Evolutionary conservation across 2,113 vertebrate species (phyloP).

Genomic region (Casuarius casuarius): DNA sequence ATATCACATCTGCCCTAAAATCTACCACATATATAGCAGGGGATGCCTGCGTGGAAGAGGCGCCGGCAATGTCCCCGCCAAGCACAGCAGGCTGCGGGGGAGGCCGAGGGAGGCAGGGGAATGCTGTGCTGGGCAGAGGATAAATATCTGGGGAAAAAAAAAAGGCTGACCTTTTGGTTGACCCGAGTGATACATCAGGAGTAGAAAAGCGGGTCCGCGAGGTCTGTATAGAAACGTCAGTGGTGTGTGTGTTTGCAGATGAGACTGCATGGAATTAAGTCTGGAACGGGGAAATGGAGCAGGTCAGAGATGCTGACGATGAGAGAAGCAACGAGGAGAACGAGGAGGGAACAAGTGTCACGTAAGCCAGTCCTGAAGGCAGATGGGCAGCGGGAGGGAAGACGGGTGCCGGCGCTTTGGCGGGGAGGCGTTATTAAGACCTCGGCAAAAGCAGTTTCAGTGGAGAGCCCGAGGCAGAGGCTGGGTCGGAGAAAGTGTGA

Average conservation of each 20-base stretch:
- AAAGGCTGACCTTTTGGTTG: not conserved
- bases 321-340: not conserved
- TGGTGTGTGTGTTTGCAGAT: fast-evolving
- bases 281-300: too few relatives aligned
- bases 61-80: too few relatives aligned
- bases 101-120: too few relatives aligned
- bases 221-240: not conserved
- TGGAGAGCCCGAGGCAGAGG: not conserved
- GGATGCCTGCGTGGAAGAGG: too few relatives aligned
- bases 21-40: not conserved
- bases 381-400: not conserved
- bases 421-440: not conserved
- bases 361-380: not conserved
- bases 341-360: not conserved
- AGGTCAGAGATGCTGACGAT: not conserved
- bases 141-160: not conserved
- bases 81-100: not conserved
- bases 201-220: fast-evolving
- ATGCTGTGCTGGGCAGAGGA: not conserved
- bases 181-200: not conserved
- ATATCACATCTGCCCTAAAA: not conserved
- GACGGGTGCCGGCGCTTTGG: fast-evolving
- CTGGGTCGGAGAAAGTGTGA: not conserved
- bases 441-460: not conserved
- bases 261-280: not conserved